phyloP scores from a whole-genome alignment of 1,140 invertebrate genomes.

The Nasonia longicornis region DNA sequence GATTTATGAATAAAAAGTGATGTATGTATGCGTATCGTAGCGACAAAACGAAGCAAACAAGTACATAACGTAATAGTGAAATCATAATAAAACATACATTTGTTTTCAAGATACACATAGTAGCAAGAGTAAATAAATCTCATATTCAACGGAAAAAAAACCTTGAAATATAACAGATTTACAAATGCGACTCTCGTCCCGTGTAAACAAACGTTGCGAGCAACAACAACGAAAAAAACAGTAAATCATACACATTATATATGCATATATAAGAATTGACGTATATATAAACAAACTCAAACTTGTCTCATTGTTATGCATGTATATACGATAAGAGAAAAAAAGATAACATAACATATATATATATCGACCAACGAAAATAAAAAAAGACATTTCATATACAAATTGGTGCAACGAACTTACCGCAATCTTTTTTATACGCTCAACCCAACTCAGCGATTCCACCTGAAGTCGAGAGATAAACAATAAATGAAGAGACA shows the following conservation, averaged over 20 bases:
- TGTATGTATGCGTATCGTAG: neutral
- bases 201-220: neutral
- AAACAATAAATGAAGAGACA: constrained; percentile 38
- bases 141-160: neutral
- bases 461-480: constrained; percentile 18
- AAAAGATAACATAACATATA: neutral
- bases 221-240: neutral
- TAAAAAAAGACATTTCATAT: neutral
- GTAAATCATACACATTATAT: neutral
- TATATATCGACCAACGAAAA: neutral
- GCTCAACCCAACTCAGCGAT: constrained; percentile 11
- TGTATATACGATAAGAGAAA: neutral
- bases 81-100: neutral
- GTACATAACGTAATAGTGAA: neutral
- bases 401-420: neutral
- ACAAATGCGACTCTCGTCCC: neutral
- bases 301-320: neutral
- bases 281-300: neutral
- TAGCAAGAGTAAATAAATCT: constrained; percentile 1
- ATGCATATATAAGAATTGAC: neutral
- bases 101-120: neutral
- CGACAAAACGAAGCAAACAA: no score
- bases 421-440: constrained; percentile 3
- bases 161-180: neutral
- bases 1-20: neutral